A percentile compares a stretch with the other conserved stretches of the same genome.
These are phyloP conservation scores for Etheostoma spectabile DNA, from an alignment of 2,113 vertebrate species.

Conservation along the genomic window DNA sequence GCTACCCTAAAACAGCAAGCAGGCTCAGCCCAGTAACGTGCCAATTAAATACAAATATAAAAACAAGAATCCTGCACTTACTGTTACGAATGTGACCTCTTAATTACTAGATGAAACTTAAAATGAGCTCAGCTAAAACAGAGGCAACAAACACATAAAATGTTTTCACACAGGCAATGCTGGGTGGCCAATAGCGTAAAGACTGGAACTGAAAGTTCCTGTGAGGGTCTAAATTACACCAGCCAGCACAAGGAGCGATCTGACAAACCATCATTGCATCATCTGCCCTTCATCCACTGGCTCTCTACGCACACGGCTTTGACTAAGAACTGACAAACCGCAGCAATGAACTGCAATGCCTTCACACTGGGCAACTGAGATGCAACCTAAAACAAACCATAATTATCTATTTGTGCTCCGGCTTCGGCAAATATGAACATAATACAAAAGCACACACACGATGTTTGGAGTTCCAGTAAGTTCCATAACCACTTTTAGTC, in stretches of 20 bases:
- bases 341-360: conserved; percentile 62
- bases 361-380: conserved; percentile 58
- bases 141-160: conserved; percentile 7
- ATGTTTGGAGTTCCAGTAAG: conserved; percentile 72
- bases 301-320: conserved; percentile 2
- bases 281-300: conserved; percentile 23
- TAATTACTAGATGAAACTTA: conserved; percentile 31
- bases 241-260: conserved; percentile 4
- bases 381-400: conserved; percentile 65
- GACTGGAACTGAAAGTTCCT: conserved; percentile 1
- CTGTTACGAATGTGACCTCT: not conserved
- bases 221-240: conserved; percentile 4
- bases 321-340: conserved; percentile 36
- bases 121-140: conserved; percentile 38
- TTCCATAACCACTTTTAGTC: conserved; percentile 60
- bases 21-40: not conserved
- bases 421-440: conserved; percentile 54
- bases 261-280: conserved; percentile 26
- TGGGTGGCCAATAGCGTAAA: conserved; percentile 17
- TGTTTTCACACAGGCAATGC: conserved; percentile 38
- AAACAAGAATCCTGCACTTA: conserved; percentile 12
- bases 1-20: not conserved
- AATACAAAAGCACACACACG: conserved; percentile 65
- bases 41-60: not conserved
- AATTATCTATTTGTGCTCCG: conserved; percentile 68